Percentiles rank a stretch among this genome's conserved stretches.
These are phyloP conservation scores for Caligus rogercresseyi DNA, from an alignment of 1,140 invertebrate genomes.

Conservation along the genomic window DNA sequence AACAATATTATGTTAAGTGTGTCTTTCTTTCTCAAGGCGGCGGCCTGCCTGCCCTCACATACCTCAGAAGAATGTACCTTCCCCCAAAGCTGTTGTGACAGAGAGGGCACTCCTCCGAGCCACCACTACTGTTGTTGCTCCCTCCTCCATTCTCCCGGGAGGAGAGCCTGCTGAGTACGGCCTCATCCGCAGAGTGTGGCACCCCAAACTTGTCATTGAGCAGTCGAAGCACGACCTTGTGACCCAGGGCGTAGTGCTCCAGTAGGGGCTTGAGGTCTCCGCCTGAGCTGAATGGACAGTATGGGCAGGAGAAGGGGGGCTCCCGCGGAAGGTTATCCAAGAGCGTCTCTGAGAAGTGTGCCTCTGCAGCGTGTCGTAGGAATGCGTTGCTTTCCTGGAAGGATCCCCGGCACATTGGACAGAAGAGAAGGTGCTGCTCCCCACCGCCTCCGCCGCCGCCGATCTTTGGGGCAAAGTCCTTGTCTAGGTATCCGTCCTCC, in stretches of 20 bases:
- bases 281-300: background rate
- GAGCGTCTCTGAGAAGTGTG: conserved; percentile 2
- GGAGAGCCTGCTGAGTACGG: conserved; percentile 5
- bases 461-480: background rate
- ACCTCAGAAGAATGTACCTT: conserved; percentile 13
- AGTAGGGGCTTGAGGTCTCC: conserved; percentile 9
- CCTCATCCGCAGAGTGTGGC: conserved; percentile 9
- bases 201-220: conserved; percentile 15
- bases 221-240: conserved; percentile 11
- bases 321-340: background rate
- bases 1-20: no score
- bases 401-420: conserved; percentile 8
- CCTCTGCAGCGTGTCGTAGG: conserved; percentile 7
- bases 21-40: no score
- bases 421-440: background rate
- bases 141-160: background rate
- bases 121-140: background rate
- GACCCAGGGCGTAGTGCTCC: conserved; percentile 8
- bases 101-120: conserved; percentile 8
- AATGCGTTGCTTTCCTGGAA: conserved; percentile 1
- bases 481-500: conserved; percentile 7
- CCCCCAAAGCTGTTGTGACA: conserved; percentile 9
- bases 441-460: background rate
- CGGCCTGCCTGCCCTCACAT: no score
- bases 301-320: conserved; percentile 12